Base-by-base conservation (phyloP, 2,888 invertebrate genomes). In the Drosophila kambysellisi region DNA sequence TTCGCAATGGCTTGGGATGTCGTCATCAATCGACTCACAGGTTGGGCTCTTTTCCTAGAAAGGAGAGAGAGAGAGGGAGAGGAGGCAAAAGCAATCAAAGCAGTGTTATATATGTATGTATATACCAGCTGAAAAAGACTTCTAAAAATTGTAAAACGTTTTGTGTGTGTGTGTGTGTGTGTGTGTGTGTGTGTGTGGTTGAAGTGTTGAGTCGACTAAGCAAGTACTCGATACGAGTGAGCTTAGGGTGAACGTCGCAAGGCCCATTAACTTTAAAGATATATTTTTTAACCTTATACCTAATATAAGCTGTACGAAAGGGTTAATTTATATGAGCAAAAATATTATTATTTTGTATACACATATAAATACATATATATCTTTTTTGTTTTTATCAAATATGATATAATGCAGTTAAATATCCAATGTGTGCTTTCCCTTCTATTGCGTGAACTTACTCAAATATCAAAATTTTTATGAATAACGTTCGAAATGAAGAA, bases 141-240 rank as follows among this genome's bases (percentile, higher is more conserved):
- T 85, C 87, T 89, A 87, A 91, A 91, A 91, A 60, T 83, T 90
- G 74, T 77, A 90, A 91, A 90, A 78, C 76, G 72, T 73, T 83
- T 83, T 70, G 57, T 50, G 29, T 54, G 37, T 35, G 25, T 57
- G 32, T 12, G 57, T 25, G 25, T 25, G 25, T 25, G 25, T 25
- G 25, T 25, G 25, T 25, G 25, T 25, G 25, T 29, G 54, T 15
- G 20, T 56, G 29, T 30, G 32, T n/a, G 17, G 4, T 17, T 20
- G n/a, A 48, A 54, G 51, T 33, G 25, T 48, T 41, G 12, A 74
- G 70, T 60, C 76, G 70, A 79, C 76, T 53, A 4, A 2, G 0
- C 57, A 25, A 43, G 74, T 66, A 76, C 76, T 48, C 73, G 33
- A 59, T 39, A 20, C 25, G 17, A 37, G n/a, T 32, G 6, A 15